Evolutionary conservation across 2,888 invertebrate species (phyloP).

Genomic region (Drosophila cognata): DNA sequence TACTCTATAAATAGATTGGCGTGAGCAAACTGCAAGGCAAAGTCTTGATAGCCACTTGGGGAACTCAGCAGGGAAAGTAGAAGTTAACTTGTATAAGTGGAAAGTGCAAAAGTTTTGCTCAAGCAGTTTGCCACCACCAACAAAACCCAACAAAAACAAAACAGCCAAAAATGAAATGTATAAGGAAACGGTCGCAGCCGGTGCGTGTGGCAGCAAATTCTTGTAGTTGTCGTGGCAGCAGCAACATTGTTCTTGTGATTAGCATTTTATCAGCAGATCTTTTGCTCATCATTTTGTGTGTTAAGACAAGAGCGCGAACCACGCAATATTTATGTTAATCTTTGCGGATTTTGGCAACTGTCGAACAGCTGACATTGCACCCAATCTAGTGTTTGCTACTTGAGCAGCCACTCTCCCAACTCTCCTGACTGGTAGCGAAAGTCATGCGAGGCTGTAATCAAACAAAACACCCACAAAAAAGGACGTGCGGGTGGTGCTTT

Average conservation of each 20-base stretch:
- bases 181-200: constrained; percentile 41
- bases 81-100: constrained; percentile 55
- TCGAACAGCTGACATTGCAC: constrained; percentile 65
- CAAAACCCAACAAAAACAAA: not conserved
- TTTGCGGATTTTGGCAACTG: constrained; percentile 42
- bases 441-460: constrained; percentile 59
- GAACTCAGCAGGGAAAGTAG: constrained; percentile 11
- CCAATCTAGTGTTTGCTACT: constrained; percentile 13
- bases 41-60: constrained; percentile 25
- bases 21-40: constrained; percentile 12
- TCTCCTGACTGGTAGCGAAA: constrained; percentile 50
- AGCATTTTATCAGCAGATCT: constrained; percentile 77
- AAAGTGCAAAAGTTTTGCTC: constrained; percentile 61
- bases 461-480: constrained; percentile 54
- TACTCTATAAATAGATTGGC: not conserved
- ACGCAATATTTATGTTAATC: constrained; percentile 75
- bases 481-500: constrained; percentile 63
- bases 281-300: constrained; percentile 64
- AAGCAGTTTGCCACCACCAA: constrained; percentile 55
- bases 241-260: constrained; percentile 74
- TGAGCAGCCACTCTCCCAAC: not conserved
- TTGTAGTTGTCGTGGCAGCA: constrained; percentile 41
- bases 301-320: constrained; percentile 56
- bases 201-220: constrained; percentile 47
- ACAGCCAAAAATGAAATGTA: not conserved